A percentile compares a stretch with the other conserved stretches of the same genome.
Conservation (phyloP, 2,888 invertebrate genomes). For the Pseudococcus viburni region DNA sequence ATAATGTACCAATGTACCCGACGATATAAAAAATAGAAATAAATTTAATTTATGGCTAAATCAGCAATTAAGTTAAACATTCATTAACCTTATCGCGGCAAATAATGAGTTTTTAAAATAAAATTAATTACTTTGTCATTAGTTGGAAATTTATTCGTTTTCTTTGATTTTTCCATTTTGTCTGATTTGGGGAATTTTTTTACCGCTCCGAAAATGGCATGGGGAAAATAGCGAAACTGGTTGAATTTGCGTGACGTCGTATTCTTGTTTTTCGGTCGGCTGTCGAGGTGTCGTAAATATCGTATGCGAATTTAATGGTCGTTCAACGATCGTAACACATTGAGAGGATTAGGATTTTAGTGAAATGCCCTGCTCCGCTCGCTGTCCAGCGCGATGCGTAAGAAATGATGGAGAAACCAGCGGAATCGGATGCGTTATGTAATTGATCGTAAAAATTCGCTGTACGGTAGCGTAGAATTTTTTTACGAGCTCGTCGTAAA, state of each 20-base stretch:
- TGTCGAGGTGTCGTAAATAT: background rate
- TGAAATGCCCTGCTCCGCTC: background rate
- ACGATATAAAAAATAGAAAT: constrained; percentile 56
- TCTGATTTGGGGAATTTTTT: constrained; percentile 25
- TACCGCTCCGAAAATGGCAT: too few relatives aligned
- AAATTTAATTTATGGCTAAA: constrained; percentile 63
- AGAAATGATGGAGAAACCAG: background rate
- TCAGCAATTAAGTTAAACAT: constrained; percentile 61
- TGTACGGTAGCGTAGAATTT: constrained; percentile 13
- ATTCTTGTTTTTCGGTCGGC: constrained; percentile 3
- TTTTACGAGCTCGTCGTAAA: constrained; percentile 34
- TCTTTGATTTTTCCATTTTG: constrained; percentile 24
- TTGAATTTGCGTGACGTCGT: constrained; percentile 12
- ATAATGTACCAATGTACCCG: background rate
- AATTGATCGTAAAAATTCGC: constrained; percentile 28
- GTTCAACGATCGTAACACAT: background rate
- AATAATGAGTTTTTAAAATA: constrained; percentile 58
- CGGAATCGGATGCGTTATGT: background rate
- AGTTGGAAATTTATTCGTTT: constrained; percentile 59
- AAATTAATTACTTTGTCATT: constrained; percentile 62
- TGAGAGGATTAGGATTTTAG: constrained; percentile 2
- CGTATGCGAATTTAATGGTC: background rate
- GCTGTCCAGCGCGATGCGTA: background rate
- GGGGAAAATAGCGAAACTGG: background rate
- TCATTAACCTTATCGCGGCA: constrained; percentile 61